phyloP scores from a whole-genome alignment of 1,140 invertebrate species.

The Popillia japonica region DNA sequence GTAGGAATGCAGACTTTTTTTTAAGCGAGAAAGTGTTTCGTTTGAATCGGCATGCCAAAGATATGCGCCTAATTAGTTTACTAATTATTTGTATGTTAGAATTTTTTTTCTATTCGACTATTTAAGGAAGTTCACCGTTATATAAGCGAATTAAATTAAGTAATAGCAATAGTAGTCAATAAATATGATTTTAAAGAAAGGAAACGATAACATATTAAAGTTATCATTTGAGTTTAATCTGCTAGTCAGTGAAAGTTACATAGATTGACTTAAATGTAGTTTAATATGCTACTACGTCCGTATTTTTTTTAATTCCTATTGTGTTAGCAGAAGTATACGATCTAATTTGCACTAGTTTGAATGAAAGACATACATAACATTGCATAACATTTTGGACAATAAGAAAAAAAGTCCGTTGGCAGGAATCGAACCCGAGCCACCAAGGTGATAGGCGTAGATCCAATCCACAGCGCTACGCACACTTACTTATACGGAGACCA shows the following conservation, averaged over 20 bases:
- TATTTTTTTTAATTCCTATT: no score
- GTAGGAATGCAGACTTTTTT: neutral
- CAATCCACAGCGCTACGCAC: no score
- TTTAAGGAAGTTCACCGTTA: neutral
- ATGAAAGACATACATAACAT: no score
- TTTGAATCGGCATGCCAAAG: neutral
- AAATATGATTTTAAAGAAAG: neutral
- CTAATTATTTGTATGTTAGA: neutral
- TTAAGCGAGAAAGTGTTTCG: neutral
- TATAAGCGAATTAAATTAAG: neutral
- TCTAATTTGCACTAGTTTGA: no score
- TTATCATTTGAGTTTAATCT: neutral
- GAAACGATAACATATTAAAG: neutral
- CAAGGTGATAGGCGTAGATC: no score
- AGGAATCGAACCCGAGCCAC: no score
- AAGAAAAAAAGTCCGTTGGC: no score
- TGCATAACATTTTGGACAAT: no score
- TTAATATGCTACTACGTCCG: neutral
- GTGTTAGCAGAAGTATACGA: no score
- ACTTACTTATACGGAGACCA: no score
- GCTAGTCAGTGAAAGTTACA: neutral
- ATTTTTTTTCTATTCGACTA: neutral
- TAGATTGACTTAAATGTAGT: neutral
- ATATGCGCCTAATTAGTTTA: neutral
- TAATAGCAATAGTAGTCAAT: neutral